Base-by-base conservation (phyloP, 2,113 vertebrate genomes). In the Perca schrenkii region DNA sequence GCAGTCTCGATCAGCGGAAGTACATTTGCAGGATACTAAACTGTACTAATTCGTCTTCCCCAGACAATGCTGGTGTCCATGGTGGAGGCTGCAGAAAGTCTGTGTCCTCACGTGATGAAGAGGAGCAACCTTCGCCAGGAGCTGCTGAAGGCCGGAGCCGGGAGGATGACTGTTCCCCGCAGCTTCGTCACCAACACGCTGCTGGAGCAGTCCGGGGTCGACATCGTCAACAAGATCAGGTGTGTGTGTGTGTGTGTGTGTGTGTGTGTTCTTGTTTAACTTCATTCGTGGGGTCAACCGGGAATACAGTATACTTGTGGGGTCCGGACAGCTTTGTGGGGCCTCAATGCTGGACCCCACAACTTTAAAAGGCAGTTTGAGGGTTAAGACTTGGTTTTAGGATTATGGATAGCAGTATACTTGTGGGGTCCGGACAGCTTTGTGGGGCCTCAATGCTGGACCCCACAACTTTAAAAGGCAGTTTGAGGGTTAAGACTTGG, bases 161-260 rank as follows among this genome's bases (percentile, higher is more conserved):
- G 96, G 71, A 97, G 96, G 93, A 96, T 97, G 93, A 97, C 92
- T 13, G 91, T 99, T 16, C 97, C 98, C 2, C 94, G 91, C 4
- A 94, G 95, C 80, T 99, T 99, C 85, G 93, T 98, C 87, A 98
- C 96, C 91, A 96, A 95, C 76, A 98, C 98, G 12, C 96, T 99
- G 72, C 88, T 99, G 94, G 97, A 99, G 88, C 98, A 99, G 83
- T 97, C 97, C 22, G 98, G 97, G 36, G 93, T 97, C 31, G 98
- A 99, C 94, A 99, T 99, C 90, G 94, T 98, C 88, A 99, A 99
- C 91, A 99, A 99, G 95, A 99, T 99, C 89, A 99, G 98, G 98
- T 99, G 52, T 53, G 52, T 53, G 52, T 21, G 19, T 19, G n/a
- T 22, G 53, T 10, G 53, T 22, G 8, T n/a, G n/a, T 56, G 21